These are phyloP conservation scores for Lindbergichthys nudifrons DNA, from an alignment of 2,797 vertebrate genomes.

Conservation along the genomic window DNA sequence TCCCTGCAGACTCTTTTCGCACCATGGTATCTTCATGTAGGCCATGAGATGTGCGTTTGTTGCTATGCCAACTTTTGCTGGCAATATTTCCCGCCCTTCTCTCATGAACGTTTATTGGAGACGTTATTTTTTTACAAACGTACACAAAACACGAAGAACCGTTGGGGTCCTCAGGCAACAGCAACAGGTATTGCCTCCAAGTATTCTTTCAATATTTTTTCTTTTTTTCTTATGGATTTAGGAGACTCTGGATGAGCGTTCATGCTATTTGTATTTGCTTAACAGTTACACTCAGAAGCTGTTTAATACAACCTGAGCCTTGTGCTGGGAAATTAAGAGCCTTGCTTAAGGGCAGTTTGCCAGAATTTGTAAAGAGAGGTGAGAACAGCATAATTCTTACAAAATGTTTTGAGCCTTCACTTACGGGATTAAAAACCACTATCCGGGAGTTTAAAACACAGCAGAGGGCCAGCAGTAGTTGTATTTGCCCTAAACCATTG, in stretches of 20 bases:
- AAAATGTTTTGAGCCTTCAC: too few species aligned
- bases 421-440: background rate
- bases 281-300: slow-evolving; percentile 8
- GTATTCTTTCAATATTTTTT: background rate
- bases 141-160: background rate
- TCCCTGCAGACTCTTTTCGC: slow-evolving; percentile 3
- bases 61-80: slow-evolving; percentile 45
- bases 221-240: too few species aligned
- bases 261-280: slow-evolving; percentile 2
- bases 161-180: background rate
- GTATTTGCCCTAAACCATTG: background rate
- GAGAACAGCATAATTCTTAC: too few species aligned
- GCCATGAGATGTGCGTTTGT: slow-evolving; percentile 20
- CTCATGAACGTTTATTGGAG: slow-evolving; percentile 26
- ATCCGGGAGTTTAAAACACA: background rate
- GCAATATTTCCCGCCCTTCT: slow-evolving; percentile 3
- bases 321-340: background rate
- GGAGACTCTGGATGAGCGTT: background rate
- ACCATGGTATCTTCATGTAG: background rate
- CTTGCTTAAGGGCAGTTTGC: slow-evolving; percentile 16
- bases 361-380: background rate
- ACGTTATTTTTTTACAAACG: background rate
- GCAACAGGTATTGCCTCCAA: background rate
- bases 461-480: too few species aligned
- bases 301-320: background rate